Evolutionary conservation across 2,113 vertebrate genomes (phyloP), one percentile per base, ranked within the genome.

Genomic region (Progne subis): DNA sequence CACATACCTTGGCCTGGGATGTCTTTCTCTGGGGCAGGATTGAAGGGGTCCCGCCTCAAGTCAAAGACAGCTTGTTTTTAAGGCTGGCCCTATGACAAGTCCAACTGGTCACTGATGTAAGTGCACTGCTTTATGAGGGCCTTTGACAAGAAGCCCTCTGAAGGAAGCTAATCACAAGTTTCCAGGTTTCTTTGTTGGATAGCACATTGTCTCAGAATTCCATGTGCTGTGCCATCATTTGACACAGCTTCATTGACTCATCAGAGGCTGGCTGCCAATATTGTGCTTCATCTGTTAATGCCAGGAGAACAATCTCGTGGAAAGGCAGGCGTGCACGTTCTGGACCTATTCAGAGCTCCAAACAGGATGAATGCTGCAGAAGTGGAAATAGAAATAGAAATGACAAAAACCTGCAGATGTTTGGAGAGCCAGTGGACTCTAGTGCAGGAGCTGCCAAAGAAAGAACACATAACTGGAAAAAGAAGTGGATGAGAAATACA

Each of bases 341-440:
- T 9, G 61, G 43, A 91, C 83, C 83, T 96, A 50, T 70, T 91
- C 68, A 50, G 47, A 91, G 83, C 90, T 94, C 82, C 65, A 55
- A 81, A 89, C 29, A 70, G 84, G 82, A 75, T 77, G 50, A 81
- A 47, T 47, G 71, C 72, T 78, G 89, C 68, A 61, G 37, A 82
- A 41, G 25, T 65, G 82, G 78, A 70, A 81, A 72, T 41, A 53
- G 70, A 78, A 86, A 67, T 23, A 88, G 75, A 93, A 68, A 76
- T 83, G 39, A 56, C 67, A 78, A 69, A 95, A 88, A 65, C 52
- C 77, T 81, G 61, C 75, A 84, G 83, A 74, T 92, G 90, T 90
- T 77, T 78, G 86, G 72, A 89, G 55, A 88, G 39, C 82, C 50
- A 90, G 82, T 78, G 76, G 43, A 29, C 41, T 74, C 41, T 74